Percentiles rank a stretch among this genome's conserved stretches.
Evolutionary conservation across 1,140 invertebrate genomes (phyloP).

Genomic region (Sinella curviseta): DNA sequence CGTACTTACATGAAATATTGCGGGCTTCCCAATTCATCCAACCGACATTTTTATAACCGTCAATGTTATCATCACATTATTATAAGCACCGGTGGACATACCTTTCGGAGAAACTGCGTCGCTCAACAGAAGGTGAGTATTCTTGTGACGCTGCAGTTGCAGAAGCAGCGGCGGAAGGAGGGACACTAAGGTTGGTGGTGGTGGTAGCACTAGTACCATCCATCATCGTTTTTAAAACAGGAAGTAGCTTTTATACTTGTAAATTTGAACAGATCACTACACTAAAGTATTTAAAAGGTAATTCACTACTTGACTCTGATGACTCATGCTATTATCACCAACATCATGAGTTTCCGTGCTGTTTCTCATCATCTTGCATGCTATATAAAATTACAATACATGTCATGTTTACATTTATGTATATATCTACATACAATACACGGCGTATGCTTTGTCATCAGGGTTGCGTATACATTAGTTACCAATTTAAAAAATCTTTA

Average conservation of each 20-base stretch:
- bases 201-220: neutral
- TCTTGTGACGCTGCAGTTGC: neutral
- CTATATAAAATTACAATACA: neutral
- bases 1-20: no score
- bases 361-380: neutral
- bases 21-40: no score
- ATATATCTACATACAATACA: no score
- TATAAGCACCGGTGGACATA: neutral
- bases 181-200: no score
- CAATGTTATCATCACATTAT: neutral
- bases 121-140: neutral
- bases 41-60: neutral
- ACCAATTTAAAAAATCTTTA: no score
- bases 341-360: neutral
- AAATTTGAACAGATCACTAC: no score
- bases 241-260: neutral
- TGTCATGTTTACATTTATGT: no score
- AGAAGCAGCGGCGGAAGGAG: no score
- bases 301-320: no score
- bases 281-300: no score
- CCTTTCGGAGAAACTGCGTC: conserved; percentile 13
- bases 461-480: no score
- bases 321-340: neutral
- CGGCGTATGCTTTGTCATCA: no score
- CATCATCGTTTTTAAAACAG: neutral